Percentiles rank a stretch among this genome's conserved stretches.
Evolutionary conservation across 2,797 vertebrate species (phyloP).

Genomic region (Pseudomugil tenellus): DNA sequence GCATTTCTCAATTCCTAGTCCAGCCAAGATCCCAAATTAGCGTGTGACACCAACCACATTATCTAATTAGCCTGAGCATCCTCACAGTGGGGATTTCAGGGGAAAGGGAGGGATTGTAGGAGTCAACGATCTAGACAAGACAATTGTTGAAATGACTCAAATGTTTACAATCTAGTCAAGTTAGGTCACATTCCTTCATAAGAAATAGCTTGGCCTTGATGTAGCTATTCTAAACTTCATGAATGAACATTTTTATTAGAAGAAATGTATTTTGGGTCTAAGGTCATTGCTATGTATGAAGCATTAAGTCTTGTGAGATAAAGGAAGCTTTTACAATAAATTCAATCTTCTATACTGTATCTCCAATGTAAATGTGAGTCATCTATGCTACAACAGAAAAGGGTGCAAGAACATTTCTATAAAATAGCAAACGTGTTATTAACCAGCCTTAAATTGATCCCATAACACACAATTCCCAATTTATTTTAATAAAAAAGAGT

Average conservation of each 20-base stretch:
- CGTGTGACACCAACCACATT: constrained; percentile 72
- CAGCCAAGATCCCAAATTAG: constrained; percentile 47
- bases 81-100: constrained; percentile 82
- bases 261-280: constrained; percentile 6
- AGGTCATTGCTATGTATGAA: not conserved
- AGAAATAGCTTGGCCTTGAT: constrained; percentile 56
- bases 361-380: not conserved
- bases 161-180: constrained; percentile 74
- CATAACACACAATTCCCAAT: not conserved
- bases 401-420: not conserved
- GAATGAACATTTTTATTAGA: constrained; percentile 28
- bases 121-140: constrained; percentile 78
- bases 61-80: constrained; percentile 78
- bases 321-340: not conserved
- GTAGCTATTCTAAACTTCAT: constrained; percentile 45
- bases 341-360: not conserved
- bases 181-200: constrained; percentile 79
- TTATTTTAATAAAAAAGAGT: not conserved
- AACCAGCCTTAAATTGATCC: not conserved
- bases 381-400: constrained; percentile 15
- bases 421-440: not conserved
- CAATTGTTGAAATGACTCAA: constrained; percentile 76
- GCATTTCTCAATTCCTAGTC: not conserved
- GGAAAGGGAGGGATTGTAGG: constrained; percentile 79
- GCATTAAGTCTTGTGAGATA: constrained; percentile 4